These are phyloP conservation scores for Embiotoca jacksoni DNA, from an alignment of 2,113 vertebrate species.

Conservation along the genomic window DNA sequence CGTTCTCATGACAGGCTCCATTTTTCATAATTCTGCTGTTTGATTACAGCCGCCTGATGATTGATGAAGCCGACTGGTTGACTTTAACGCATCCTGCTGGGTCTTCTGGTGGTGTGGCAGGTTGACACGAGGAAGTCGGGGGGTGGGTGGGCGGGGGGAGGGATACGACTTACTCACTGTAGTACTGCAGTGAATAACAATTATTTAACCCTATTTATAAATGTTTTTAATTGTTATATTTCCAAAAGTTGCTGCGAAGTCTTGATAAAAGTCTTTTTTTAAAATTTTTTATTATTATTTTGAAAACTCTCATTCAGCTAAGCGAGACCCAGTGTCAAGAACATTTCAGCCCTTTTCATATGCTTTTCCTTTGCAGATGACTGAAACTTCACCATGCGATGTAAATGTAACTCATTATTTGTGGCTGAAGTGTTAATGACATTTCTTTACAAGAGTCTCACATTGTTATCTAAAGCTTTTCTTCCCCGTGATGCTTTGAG, in stretches of 20 bases:
- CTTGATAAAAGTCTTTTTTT: background rate
- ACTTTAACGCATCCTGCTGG: constrained; percentile 54
- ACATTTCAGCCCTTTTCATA: background rate
- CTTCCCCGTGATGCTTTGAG: too few relatives aligned
- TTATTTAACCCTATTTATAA: background rate
- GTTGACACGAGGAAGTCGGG: constrained; percentile 49
- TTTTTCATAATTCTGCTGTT: constrained; percentile 83
- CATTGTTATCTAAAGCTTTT: background rate
- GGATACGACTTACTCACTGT: background rate
- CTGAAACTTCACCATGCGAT: background rate
- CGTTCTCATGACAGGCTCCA: constrained; percentile 78
- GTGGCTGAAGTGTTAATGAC: background rate
- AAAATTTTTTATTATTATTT: too few relatives aligned
- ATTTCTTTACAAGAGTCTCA: background rate
- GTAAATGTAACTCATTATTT: background rate
- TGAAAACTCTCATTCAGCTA: too few relatives aligned
- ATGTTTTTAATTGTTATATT: background rate
- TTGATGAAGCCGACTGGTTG: constrained; percentile 77
- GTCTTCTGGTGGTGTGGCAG: constrained; percentile 30
- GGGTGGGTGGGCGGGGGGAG: constrained; percentile 15
- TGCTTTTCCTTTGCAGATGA: background rate
- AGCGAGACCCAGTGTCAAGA: background rate
- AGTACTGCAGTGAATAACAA: background rate
- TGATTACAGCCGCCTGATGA: constrained; percentile 78
- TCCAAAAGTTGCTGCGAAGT: background rate